Evolutionary conservation across 2,113 vertebrate genomes (phyloP).

Genomic region (Ibidorhyncha struthersii): DNA sequence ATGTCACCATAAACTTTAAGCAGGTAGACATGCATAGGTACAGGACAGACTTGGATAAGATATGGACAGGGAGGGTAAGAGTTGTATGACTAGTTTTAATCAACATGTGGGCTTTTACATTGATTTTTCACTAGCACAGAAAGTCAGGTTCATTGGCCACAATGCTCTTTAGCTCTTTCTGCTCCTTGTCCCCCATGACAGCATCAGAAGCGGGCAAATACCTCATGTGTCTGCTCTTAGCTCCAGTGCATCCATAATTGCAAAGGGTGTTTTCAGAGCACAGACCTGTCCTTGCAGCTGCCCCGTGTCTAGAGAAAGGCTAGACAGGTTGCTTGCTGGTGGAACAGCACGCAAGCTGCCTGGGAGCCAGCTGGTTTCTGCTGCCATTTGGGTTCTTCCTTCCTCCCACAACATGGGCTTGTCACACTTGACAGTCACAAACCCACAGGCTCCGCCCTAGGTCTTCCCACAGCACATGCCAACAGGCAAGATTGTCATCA

Average conservation of each 20-base stretch:
- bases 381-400: background rate
- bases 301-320: accelerated
- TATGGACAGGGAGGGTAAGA: background rate
- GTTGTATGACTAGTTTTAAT: background rate
- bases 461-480: background rate
- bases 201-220: background rate
- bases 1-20: background rate
- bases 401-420: background rate
- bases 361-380: background rate
- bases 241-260: background rate
- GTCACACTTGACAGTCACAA: background rate
- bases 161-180: background rate
- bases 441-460: background rate
- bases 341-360: background rate
- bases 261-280: background rate
- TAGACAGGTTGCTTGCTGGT: background rate
- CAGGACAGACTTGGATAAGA: background rate
- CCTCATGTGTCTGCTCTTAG: background rate
- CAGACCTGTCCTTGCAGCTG: background rate
- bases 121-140: background rate
- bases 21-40: background rate
- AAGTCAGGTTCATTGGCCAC: background rate
- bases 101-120: background rate
- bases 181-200: background rate
- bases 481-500: background rate